Conservation (phyloP, 2,797 vertebrate genomes). For the Squalus acanthias region DNA sequence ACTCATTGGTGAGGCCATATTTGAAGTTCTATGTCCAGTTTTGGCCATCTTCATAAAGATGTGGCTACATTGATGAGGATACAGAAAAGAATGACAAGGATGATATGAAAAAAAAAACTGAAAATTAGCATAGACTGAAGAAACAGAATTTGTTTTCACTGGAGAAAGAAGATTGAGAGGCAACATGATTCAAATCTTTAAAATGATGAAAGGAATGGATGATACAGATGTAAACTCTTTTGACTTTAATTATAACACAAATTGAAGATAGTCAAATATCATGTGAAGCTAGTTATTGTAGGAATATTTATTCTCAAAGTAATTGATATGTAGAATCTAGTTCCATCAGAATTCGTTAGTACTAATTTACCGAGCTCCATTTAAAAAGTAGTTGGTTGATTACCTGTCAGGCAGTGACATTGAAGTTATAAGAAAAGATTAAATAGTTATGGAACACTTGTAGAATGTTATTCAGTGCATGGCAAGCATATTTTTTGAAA, state of each 20-base stretch:
- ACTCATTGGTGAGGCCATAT: not conserved
- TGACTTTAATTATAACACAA: not conserved
- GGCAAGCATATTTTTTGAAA: not conserved
- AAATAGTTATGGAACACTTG: not conserved
- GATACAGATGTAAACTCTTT: not conserved
- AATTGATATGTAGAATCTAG: not conserved
- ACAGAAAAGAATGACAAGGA: not conserved
- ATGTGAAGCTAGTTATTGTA: not conserved
- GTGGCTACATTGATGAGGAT: not conserved
- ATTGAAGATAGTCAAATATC: not conserved
- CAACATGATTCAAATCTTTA: not conserved
- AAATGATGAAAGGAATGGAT: not conserved
- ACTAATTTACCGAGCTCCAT: not conserved
- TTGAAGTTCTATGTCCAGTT: not conserved
- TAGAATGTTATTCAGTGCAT: not conserved
- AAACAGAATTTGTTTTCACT: not conserved
- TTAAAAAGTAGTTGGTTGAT: not conserved
- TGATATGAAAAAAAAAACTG: not conserved
- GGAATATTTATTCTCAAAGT: not conserved
- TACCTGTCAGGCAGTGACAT: not conserved
- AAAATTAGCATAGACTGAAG: not conserved
- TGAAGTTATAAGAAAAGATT: constrained; percentile 14
- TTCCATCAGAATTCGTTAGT: not conserved
- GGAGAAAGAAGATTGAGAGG: not conserved
- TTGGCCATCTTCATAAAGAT: not conserved